Evolutionary conservation across 1,140 invertebrate species (phyloP).

Genomic region (Rhynchophorus ferrugineus): DNA sequence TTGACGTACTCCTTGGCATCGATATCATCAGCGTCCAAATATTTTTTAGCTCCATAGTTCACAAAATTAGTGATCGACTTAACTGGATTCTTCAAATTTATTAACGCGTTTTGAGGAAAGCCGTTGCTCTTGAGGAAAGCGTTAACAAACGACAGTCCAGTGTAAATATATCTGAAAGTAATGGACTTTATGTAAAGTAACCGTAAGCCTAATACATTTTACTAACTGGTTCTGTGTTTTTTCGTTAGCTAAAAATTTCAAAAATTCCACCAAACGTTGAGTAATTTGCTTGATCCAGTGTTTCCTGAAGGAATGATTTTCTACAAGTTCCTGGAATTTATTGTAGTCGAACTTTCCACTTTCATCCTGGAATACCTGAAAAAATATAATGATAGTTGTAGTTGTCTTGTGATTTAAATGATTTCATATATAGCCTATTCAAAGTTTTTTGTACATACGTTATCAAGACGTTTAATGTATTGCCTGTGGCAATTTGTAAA

Average conservation of each 20-base stretch:
- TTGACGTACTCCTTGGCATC: conserved; percentile 65
- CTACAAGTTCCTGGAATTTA: conserved; percentile 63
- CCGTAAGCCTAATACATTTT: neutral
- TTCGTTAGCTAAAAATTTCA: conserved; percentile 65
- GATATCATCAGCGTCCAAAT: conserved; percentile 62
- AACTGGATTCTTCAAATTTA: conserved; percentile 58
- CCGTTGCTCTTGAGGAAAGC: conserved; percentile 67
- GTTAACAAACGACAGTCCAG: conserved; percentile 63
- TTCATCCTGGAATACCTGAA: conserved; percentile 50
- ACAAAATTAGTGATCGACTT: conserved; percentile 58
- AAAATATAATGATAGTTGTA: conserved; percentile 1
- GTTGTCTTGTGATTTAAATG: no score
- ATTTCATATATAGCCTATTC: no score
- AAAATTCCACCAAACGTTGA: conserved; percentile 61
- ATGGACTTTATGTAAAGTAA: conserved; percentile 5
- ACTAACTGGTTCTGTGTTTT: conserved; percentile 62
- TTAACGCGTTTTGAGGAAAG: conserved; percentile 60
- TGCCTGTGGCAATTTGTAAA: no score
- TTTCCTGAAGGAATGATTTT: conserved; percentile 65
- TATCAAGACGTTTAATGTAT: no score
- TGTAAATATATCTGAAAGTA: conserved; percentile 56
- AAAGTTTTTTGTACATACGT: no score
- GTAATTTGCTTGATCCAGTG: conserved; percentile 68
- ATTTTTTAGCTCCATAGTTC: conserved; percentile 60
- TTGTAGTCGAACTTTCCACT: conserved; percentile 63